Base-by-base conservation (phyloP, 2,113 vertebrate genomes). In the Poicephalus gulielmi region DNA sequence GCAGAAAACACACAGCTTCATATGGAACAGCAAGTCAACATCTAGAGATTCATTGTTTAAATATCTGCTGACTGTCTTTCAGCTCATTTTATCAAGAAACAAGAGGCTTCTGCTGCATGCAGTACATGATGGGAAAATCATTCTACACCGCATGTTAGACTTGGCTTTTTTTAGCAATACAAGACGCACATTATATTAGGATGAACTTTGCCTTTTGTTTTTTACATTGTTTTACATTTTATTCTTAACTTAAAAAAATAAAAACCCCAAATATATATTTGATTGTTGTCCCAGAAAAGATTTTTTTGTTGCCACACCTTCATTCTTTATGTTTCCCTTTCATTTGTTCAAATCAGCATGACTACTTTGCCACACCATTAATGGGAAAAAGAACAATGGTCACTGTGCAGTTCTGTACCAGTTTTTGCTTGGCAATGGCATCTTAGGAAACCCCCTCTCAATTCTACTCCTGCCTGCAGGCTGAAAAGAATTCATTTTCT, bases 61-160 rank as follows among this genome's bases (percentile, higher is more conserved):
- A 90, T 94, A 98, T 95, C 97, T 97, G 98, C 98, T 98, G 98
- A 98, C 95, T 95, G 96, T 97, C 96, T 94, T 96, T 98, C 98
- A 98, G 98, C 98, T 99, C 98, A 98, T 98, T 98, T 98, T 98
- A 98, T 96, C 96, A 98, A 98, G 98, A 98, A 98, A 98, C 85
- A 85, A 96, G 98, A 98, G 98, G 98, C 98, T 98, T 97, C 97
- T 97, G 98, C 97, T 96, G 98, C 98, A 98, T 98, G 98, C 98
- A 98, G 98, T 97, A 97, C 96, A 98, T 97, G 97, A 96, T 95
- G 98, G 98, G 96, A 97, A 97, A 97, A 94, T 92, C 92, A 88
- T 96, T 96, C 96, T 95, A 94, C 97, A 97, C 94, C 70, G 94
- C 97, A 97, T 95, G 97, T 97, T 92, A 95, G 97, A 98, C 97